Evolutionary conservation across 2,113 vertebrate genomes (phyloP).

Genomic region (Pongo abelii): DNA sequence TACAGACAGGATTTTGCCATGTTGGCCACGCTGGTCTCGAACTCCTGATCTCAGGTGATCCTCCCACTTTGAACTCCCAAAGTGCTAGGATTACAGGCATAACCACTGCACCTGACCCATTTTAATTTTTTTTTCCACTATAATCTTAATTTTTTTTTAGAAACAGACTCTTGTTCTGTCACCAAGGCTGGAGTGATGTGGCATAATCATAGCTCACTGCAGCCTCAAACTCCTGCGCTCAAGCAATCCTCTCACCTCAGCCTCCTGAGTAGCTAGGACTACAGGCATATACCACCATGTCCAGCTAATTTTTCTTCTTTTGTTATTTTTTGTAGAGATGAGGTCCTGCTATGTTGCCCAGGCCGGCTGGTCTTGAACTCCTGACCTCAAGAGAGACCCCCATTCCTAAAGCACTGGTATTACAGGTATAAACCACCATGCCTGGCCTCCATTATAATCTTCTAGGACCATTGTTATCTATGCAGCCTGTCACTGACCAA

Average conservation of each 20-base stretch:
- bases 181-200: background rate
- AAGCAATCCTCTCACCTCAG: background rate
- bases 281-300: background rate
- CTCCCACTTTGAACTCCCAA: background rate
- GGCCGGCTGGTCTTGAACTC: background rate
- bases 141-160: background rate
- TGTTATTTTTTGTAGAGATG: background rate
- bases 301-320: background rate
- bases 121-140: too few species aligned
- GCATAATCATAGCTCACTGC: background rate
- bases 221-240: background rate
- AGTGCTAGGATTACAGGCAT: background rate
- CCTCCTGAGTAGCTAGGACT: background rate
- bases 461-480: too few species aligned
- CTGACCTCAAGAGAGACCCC: background rate
- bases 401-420: too few species aligned
- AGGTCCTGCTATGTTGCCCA: background rate
- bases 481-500: too few species aligned
- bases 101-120: too few species aligned
- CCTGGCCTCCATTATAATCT: too few species aligned
- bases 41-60: background rate
- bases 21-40: background rate
- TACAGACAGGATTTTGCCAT: background rate
- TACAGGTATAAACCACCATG: too few species aligned
- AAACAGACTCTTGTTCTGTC: background rate